These are phyloP conservation scores for Otolemur garnettii DNA, from an alignment of 2,113 vertebrate genomes.

Conservation along the genomic window DNA sequence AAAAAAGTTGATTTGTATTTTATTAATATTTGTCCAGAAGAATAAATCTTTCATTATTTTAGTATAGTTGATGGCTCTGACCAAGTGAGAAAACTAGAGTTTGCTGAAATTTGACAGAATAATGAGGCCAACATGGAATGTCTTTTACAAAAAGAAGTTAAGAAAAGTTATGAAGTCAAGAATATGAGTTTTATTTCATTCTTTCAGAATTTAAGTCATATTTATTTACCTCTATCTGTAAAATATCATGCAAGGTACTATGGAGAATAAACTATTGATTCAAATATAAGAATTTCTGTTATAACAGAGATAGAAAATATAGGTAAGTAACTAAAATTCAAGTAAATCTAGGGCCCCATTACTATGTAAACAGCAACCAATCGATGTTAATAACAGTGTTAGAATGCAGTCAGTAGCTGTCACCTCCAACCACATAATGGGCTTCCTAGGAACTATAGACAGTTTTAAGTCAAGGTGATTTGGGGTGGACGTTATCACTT, in stretches of 20 bases:
- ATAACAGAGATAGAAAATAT: conserved; percentile 2
- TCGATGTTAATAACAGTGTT: neutral
- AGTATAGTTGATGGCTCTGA: neutral
- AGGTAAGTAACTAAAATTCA: neutral
- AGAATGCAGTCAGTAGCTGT: neutral
- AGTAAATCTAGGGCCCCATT: neutral
- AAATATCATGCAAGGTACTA: neutral
- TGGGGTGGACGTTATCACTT: neutral
- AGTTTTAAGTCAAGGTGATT: neutral
- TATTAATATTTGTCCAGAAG: neutral
- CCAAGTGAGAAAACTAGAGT: neutral
- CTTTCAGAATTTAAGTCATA: neutral
- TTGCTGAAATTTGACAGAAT: neutral
- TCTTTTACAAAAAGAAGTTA: conserved; percentile 27
- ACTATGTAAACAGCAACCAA: neutral
- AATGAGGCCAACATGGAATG: neutral
- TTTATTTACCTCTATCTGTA: neutral
- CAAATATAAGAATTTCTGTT: neutral
- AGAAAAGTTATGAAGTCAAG: neutral
- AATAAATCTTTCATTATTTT: neutral
- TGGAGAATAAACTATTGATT: conserved; percentile 5
- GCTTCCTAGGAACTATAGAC: neutral
- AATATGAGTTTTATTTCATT: neutral
- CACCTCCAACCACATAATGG: neutral
- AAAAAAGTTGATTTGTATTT: neutral